Percentiles rank a stretch among this genome's conserved stretches.
Conservation (phyloP, 2,113 vertebrate species). For the Dendropsophus ebraccatus region DNA sequence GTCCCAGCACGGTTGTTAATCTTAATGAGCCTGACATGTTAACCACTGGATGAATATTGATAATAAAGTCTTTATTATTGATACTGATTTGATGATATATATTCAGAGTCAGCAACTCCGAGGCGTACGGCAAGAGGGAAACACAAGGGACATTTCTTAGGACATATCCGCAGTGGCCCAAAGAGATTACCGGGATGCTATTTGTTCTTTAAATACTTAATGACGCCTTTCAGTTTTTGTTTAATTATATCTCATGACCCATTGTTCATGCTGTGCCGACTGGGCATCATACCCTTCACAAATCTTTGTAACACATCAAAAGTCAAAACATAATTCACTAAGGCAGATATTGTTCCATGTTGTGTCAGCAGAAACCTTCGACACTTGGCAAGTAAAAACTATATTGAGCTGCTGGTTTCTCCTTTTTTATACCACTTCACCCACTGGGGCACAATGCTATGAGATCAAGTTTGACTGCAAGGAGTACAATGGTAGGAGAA, state of each 20-base stretch:
- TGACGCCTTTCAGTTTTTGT: background rate
- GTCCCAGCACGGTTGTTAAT: conserved; percentile 15
- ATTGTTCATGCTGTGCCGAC: background rate
- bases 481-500: too few relatives aligned
- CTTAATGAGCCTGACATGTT: background rate
- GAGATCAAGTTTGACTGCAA: too few relatives aligned
- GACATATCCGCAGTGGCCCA: background rate
- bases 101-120: background rate
- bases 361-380: too few relatives aligned
- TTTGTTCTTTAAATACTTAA: background rate
- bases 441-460: too few relatives aligned
- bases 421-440: too few relatives aligned
- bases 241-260: background rate
- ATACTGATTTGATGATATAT: conserved; percentile 25
- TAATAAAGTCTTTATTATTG: conserved; percentile 20
- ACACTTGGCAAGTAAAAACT: too few relatives aligned
- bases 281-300: background rate
- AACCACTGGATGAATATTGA: conserved; percentile 26
- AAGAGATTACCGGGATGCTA: background rate
- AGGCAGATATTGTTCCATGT: too few relatives aligned
- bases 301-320: too few relatives aligned
- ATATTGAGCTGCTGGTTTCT: too few relatives aligned
- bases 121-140: background rate
- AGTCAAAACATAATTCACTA: too few relatives aligned
- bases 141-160: background rate